Percentiles rank a stretch among this genome's conserved stretches.
Conservation (phyloP, 2,888 invertebrate genomes). For the Invenusta paracnida region DNA sequence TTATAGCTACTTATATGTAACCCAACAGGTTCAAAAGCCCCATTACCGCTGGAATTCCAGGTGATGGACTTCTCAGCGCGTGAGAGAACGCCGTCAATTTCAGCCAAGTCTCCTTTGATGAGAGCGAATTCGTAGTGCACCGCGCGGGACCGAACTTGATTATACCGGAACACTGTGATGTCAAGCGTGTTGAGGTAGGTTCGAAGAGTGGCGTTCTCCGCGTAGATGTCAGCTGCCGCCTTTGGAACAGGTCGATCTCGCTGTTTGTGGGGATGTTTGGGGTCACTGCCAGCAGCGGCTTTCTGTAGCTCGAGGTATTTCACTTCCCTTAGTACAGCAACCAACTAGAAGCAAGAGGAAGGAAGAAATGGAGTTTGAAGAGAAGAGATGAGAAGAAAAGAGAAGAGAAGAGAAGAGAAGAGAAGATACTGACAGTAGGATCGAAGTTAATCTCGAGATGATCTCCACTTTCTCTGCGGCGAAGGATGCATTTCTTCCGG, state of each 20-base stretch:
- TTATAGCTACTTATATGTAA: too few species aligned
- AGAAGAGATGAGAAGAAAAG: not conserved
- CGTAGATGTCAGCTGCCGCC: not conserved
- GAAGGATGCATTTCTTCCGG: not conserved
- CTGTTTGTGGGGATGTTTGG: too few species aligned
- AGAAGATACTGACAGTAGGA: slow-evolving; percentile 27
- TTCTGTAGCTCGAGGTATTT: slow-evolving; percentile 66
- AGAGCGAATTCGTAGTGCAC: slow-evolving; percentile 69
- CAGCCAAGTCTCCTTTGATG: slow-evolving; percentile 23
- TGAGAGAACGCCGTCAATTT: not conserved
- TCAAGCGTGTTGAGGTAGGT: slow-evolving; percentile 66
- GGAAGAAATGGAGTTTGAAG: too few species aligned
- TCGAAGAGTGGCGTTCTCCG: slow-evolving; percentile 71
- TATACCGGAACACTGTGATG: slow-evolving; percentile 69
- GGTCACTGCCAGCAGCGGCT: slow-evolving; percentile 40
- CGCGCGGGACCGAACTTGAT: slow-evolving; percentile 72
- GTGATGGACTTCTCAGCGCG: slow-evolving; percentile 72
- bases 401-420: not conserved
- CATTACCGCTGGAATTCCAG: slow-evolving; percentile 78
- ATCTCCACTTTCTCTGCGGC: not conserved
- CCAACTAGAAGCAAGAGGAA: not conserved
- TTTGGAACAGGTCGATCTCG: not conserved
- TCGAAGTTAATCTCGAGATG: slow-evolving; percentile 26
- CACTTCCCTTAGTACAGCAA: slow-evolving; percentile 28
- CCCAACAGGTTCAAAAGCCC: too few species aligned